Evolutionary conservation across 2,113 vertebrate species (phyloP), one percentile per base, ranked within the genome.

Genomic region (Sturnira hondurensis): DNA sequence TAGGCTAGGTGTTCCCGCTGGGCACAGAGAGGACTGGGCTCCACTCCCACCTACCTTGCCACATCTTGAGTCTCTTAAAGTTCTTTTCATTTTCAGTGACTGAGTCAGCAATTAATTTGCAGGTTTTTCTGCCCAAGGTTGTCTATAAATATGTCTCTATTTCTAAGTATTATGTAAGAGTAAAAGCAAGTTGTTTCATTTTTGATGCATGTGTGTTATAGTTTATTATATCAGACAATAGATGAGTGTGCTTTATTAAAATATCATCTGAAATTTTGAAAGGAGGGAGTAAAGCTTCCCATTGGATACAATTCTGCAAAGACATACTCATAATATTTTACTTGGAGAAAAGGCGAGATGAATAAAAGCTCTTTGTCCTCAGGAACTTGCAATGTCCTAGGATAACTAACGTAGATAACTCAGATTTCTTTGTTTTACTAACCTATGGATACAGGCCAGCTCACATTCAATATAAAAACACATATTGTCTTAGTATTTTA

Each of bases 121-220:
- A 74, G 82, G 4, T 54, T 81, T 26, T 31, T 94, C 41, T 96
- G 58, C 10, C 70, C 0, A 65, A 54, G 7, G 68, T 36, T 24
- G 12, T 43, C 52, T 81, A 61, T 86, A 84, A 96, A 41, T 54
- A 80, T 65, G 50, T 68, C 36, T 86, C 15, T 90, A 8, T 71
- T 93, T 95, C 70, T 90, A 83, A 91, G 86, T 70, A 54, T 71
- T 65, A 74, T 20, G 58, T 67, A 38, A 92, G 22, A 43, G 7
- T 88, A 85, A 96, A 87, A 93, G 15, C 47, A 91, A 90, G 24
- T 54, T 26, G 81, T 76, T 93, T 82, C 47, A 82, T 84, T 89
- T 91, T 61, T 63, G 20, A 65, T 76, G 19, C 4, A 65, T 0
- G 10, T 52, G 6, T 83, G 3, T 86, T 71, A 61, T 50, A 82